Base-by-base conservation (phyloP, 2,888 invertebrate species). In the Macaria liturata region DNA sequence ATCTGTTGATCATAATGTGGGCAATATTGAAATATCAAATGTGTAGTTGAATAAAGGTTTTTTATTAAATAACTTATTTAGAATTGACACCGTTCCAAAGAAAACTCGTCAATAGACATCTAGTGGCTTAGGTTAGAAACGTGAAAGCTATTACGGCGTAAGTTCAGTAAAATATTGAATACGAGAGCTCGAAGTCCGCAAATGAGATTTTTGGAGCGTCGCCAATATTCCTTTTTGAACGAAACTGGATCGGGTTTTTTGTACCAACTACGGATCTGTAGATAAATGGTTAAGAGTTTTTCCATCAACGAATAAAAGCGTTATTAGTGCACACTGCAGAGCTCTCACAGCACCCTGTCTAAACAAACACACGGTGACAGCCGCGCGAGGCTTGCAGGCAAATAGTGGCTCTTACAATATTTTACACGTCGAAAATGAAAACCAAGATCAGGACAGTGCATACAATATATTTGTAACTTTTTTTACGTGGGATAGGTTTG, bases 221-320 rank as follows among this genome's bases (percentile, higher is more conserved):
- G 59, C 59, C 59, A 59, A 59, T 55, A 59, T 54, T 54, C 59
- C 54, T 51, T 48, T 55, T 52, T 59, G 50, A 59, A 59, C 49
- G 50, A 47, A 59, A 52, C 54, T 46, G 39, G 55, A 55, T 59
- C 55, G 54, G 39, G 34, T 42, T 59, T 59, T 59, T 55, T 55
- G 42, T 50, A 55, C 48, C 50, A 48, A 55, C 32, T 52, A 55
- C 32, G 48, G 54, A 43, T 48, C 46, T 44, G 32, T 32, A 51
- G 54, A 54, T 45, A 54, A 54, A 51, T 55, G 54, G 49, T 39
- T 52, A 44, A 39, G 51, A 57, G 48, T 57, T 57, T 57, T 52
- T 52, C 51, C 43, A 39, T 56, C 56, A 37, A 43, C 47, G 56
- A 44, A 56, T 51, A 51, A 50, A 51, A 56, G 56, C 50, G 20